These are phyloP conservation scores for Drosophila bocki DNA, from an alignment of 1,140 invertebrate genomes.

Conservation along the genomic window DNA sequence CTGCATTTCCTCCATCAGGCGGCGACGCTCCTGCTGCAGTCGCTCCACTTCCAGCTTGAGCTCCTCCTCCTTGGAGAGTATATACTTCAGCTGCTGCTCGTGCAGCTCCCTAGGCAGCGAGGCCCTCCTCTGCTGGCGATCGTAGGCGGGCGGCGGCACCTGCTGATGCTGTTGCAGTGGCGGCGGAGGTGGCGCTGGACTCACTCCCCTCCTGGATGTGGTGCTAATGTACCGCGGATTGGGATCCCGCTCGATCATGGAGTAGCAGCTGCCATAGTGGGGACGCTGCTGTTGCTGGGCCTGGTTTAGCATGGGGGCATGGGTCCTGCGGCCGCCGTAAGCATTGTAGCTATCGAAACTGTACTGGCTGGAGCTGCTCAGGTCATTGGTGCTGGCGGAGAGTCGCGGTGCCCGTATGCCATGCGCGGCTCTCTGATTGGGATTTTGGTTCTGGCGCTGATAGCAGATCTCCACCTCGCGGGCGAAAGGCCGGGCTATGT, in stretches of 20 bases:
- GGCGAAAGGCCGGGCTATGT: slow-evolving; percentile 76
- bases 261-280: slow-evolving; percentile 82
- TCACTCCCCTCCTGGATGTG: slow-evolving; percentile 85
- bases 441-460: slow-evolving; percentile 52
- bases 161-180: slow-evolving; percentile 50
- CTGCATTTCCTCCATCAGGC: slow-evolving; percentile 84
- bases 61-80: slow-evolving; percentile 89
- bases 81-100: slow-evolving; percentile 89
- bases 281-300: slow-evolving; percentile 67
- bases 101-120: slow-evolving; percentile 89
- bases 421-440: slow-evolving; percentile 31
- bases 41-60: slow-evolving; percentile 87
- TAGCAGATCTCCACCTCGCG: slow-evolving; percentile 84
- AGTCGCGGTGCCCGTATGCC: slow-evolving; percentile 72
- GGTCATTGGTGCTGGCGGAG: slow-evolving; percentile 76
- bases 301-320: slow-evolving; percentile 73
- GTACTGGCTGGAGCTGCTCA: slow-evolving; percentile 49
- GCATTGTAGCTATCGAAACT: slow-evolving; percentile 72
- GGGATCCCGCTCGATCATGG: slow-evolving; percentile 85
- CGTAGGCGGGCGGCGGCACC: slow-evolving; percentile 78
- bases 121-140: slow-evolving; percentile 85
- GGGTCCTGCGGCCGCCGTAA: slow-evolving; percentile 60
- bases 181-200: slow-evolving; percentile 85
- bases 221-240: slow-evolving; percentile 86
- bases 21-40: slow-evolving; percentile 86